Evolutionary conservation across 2,888 invertebrate species (phyloP).

Genomic region (Hirtodrosophila cameraria): DNA sequence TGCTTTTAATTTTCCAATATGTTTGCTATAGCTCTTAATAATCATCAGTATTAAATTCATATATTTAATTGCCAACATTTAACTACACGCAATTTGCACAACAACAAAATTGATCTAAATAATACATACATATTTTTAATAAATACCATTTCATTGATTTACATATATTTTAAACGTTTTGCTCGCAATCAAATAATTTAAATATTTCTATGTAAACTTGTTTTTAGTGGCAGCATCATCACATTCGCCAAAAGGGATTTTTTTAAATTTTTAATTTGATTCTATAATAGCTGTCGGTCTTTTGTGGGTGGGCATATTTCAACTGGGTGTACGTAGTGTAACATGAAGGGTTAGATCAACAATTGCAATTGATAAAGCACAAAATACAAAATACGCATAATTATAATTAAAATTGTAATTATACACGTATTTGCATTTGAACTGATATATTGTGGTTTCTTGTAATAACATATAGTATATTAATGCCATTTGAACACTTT

Average conservation of each 20-base stretch:
- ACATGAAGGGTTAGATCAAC: slow-evolving; percentile 18
- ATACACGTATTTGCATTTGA: slow-evolving; percentile 14
- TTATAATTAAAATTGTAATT: neutral
- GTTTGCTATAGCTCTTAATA: slow-evolving; percentile 6
- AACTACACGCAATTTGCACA: slow-evolving; percentile 44
- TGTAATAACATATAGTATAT: neutral
- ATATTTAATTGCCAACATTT: slow-evolving; percentile 40
- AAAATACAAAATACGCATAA: slow-evolving; percentile 3
- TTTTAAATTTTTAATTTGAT: slow-evolving; percentile 3
- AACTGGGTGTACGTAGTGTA: neutral
- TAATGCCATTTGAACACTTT: too few species aligned
- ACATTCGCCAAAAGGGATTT: slow-evolving; percentile 11
- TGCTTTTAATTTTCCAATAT: slow-evolving; percentile 1
- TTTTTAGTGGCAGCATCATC: slow-evolving; percentile 15
- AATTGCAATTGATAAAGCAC: slow-evolving; percentile 21
- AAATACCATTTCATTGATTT: slow-evolving; percentile 9
- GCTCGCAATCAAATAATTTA: neutral
- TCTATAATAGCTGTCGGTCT: neutral
- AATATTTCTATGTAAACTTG: slow-evolving; percentile 1
- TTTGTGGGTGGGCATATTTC: neutral
- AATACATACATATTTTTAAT: slow-evolving; percentile 4
- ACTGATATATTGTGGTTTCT: neutral
- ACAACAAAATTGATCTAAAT: slow-evolving; percentile 47
- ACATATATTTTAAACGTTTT: slow-evolving; percentile 1
- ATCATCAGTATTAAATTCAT: slow-evolving; percentile 33